These are phyloP conservation scores for Dimorphilus gyrociliatus DNA, from an alignment of 2,888 invertebrate genomes.

Conservation along the genomic window DNA sequence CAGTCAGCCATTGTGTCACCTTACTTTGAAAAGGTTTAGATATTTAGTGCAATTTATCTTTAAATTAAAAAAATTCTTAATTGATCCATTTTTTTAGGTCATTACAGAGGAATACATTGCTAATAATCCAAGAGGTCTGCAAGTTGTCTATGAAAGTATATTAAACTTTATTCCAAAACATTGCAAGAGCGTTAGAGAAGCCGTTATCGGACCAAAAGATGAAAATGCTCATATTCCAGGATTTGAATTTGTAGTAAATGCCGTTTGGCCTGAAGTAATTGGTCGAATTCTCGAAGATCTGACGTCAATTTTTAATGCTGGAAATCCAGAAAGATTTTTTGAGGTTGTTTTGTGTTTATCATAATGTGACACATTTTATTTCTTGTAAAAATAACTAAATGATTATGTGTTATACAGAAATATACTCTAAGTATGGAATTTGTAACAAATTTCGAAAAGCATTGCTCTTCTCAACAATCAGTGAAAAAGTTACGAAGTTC, in stretches of 20 bases:
- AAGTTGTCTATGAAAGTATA: conserved; percentile 54
- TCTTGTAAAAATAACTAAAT: no score
- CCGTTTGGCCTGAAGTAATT: conserved; percentile 71
- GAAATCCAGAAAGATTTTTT: conserved; percentile 73
- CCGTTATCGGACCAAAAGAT: conserved; percentile 19
- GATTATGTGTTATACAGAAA: conserved; percentile 39
- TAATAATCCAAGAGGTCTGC: conserved; percentile 43
- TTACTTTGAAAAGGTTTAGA: conserved; percentile 44
- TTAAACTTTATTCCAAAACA: conserved; percentile 50
- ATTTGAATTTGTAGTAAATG: conserved; percentile 62
- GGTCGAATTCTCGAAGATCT: conserved; percentile 44
- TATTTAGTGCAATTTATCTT: neutral
- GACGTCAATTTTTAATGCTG: conserved; percentile 71
- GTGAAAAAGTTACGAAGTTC: conserved; percentile 48
- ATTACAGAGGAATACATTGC: conserved; percentile 52
- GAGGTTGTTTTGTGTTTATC: conserved; percentile 35
- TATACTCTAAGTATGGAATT: conserved; percentile 63
- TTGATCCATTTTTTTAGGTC: conserved; percentile 32
- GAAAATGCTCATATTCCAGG: conserved; percentile 42
- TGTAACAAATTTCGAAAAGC: conserved; percentile 51
- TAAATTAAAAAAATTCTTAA: neutral
- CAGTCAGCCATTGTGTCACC: conserved; percentile 52
- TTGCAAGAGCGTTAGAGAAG: conserved; percentile 26
- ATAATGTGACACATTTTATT: neutral
- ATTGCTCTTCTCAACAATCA: conserved; percentile 47